phyloP scores from a whole-genome alignment of 2,888 invertebrate species.

The Elaeidobius kamerunicus region DNA sequence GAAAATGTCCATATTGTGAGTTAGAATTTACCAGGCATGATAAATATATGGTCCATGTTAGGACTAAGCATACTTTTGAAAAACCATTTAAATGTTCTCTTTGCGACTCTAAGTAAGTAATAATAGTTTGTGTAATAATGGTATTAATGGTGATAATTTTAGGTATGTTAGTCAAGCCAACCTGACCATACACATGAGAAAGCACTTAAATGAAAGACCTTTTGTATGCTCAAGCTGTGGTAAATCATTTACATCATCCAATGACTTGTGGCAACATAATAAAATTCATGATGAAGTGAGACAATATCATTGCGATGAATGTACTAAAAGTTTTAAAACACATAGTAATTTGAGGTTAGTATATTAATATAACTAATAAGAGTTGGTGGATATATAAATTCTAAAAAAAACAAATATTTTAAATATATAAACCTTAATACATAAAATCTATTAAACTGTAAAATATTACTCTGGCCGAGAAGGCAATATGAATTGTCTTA shows the following conservation, averaged over 20 bases:
- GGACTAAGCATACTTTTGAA: constrained; percentile 40
- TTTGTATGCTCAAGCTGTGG: constrained; percentile 38
- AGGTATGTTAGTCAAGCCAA: constrained; percentile 36
- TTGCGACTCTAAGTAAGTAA: constrained; percentile 36
- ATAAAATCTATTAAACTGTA: no score
- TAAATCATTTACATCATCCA: constrained; percentile 46
- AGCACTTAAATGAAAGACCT: constrained; percentile 38
- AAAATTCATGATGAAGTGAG: constrained; percentile 39
- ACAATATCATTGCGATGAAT: constrained; percentile 38
- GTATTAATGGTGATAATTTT: neutral
- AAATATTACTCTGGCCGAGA: no score
- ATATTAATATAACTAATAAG: neutral
- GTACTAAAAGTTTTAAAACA: constrained; percentile 32
- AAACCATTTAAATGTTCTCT: constrained; percentile 39
- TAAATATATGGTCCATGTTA: constrained; percentile 37
- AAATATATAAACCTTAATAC: no score
- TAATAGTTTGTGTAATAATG: neutral
- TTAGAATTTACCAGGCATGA: constrained; percentile 38
- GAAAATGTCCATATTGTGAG: constrained; percentile 39
- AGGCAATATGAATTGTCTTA: no score
- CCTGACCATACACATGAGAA: constrained; percentile 38
- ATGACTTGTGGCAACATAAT: constrained; percentile 39
- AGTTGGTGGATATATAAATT: no score
- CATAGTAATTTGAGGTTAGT: constrained; percentile 30
- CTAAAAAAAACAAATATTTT: no score